phyloP scores from a whole-genome alignment of 2,888 invertebrate species.

The Polylopha cassiicola region DNA sequence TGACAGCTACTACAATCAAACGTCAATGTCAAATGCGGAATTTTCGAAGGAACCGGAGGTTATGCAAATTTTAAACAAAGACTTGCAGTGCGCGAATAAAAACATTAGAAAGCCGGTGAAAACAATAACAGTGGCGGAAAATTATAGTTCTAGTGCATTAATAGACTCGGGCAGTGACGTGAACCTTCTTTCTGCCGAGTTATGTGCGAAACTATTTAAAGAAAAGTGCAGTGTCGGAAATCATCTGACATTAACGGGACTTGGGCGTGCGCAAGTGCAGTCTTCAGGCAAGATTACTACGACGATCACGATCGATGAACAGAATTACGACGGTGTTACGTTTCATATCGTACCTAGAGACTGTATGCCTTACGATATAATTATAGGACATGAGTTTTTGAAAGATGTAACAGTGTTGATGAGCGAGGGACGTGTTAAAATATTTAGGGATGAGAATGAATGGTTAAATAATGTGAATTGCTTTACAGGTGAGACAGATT shows the following conservation, averaged over 20 bases:
- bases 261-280: not conserved
- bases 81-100: too few species aligned
- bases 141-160: slow-evolving; percentile 28
- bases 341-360: slow-evolving; percentile 17
- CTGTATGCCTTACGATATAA: slow-evolving; percentile 15
- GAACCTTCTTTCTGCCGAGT: slow-evolving; percentile 6
- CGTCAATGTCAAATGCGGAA: too few species aligned
- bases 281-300: not conserved
- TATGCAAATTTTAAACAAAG: too few species aligned
- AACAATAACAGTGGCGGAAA: too few species aligned
- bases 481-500: not conserved
- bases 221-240: not conserved
- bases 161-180: slow-evolving; percentile 19
- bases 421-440: slow-evolving; percentile 6
- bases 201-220: slow-evolving; percentile 24
- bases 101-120: too few species aligned
- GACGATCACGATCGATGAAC: not conserved
- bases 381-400: slow-evolving; percentile 20
- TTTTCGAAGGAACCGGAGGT: too few species aligned
- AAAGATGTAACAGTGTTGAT: slow-evolving; percentile 7
- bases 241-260: slow-evolving; percentile 12
- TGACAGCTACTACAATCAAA: too few species aligned
- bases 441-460: slow-evolving; percentile 3
- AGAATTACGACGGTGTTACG: not conserved
- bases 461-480: slow-evolving; percentile 2